A percentile compares a stretch with the other conserved stretches of the same genome.
Evolutionary conservation across 1,140 invertebrate genomes (phyloP).

Genomic region (Hypsibius dujardini): DNA sequence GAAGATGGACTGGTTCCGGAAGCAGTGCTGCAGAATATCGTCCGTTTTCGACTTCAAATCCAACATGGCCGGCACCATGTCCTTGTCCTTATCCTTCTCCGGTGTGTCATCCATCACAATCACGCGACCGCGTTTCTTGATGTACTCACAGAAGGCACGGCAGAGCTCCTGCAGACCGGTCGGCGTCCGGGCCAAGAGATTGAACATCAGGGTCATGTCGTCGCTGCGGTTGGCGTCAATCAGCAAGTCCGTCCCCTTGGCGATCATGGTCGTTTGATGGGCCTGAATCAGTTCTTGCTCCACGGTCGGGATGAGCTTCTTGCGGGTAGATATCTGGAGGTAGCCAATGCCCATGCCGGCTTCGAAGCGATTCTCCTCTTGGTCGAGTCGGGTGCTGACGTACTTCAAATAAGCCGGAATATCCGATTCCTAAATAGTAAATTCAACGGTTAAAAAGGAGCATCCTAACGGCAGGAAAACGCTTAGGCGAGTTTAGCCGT

Average conservation of each 20-base stretch:
- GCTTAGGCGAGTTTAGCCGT: no score
- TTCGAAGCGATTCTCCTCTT: constrained; percentile 80
- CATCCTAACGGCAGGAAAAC: no score
- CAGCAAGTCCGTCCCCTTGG: constrained; percentile 54
- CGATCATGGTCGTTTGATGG: constrained; percentile 13
- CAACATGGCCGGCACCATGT: constrained; percentile 87
- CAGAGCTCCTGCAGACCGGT: constrained; percentile 76
- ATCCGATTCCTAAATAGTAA: no score
- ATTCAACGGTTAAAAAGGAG: no score
- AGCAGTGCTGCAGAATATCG: constrained; percentile 73
- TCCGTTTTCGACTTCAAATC: constrained; percentile 98
- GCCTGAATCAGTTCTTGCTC: constrained; percentile 20
- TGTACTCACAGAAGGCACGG: constrained; percentile 73
- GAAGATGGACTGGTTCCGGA: constrained; percentile 85
- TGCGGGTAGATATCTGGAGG: constrained; percentile 78
- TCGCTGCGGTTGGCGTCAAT: constrained; percentile 71
- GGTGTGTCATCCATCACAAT: constrained; percentile 76
- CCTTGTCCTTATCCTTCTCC: no score
- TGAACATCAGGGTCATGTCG: constrained; percentile 72
- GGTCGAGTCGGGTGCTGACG: constrained; percentile 78
- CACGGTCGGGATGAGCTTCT: constrained; percentile 26
- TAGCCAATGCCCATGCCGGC: no score
- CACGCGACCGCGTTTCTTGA: constrained; percentile 84
- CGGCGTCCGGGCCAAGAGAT: constrained; percentile 70
- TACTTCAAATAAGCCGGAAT: constrained; percentile 83